phyloP scores from a whole-genome alignment of 1,140 invertebrate genomes.

The Nasonia giraulti region DNA sequence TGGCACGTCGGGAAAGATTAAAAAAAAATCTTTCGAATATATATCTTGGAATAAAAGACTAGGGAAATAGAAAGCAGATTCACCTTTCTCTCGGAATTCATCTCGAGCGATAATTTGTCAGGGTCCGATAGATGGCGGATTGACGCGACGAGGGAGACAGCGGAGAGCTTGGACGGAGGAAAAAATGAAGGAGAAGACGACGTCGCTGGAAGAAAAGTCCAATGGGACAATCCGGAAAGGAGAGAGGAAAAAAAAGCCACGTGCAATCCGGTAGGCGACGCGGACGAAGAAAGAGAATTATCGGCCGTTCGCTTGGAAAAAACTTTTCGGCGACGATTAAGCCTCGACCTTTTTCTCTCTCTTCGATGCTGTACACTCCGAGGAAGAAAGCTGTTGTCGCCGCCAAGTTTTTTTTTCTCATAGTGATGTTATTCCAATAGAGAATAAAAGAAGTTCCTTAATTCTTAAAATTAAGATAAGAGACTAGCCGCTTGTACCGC shows the following conservation, averaged over 20 bases:
- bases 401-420: too few species aligned
- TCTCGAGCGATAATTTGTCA: conserved; percentile 22
- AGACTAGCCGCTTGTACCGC: too few species aligned
- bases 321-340: not conserved
- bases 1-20: too few species aligned
- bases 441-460: too few species aligned
- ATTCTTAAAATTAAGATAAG: too few species aligned
- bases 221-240: not conserved
- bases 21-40: not conserved
- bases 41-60: not conserved
- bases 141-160: not conserved
- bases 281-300: not conserved
- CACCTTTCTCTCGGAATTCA: conserved; percentile 12
- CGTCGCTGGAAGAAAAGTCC: not conserved
- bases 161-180: not conserved
- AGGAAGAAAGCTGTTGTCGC: too few species aligned
- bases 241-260: not conserved
- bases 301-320: not conserved
- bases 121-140: not conserved
- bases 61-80: not conserved
- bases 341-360: not conserved
- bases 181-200: not conserved
- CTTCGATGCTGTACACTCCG: too few species aligned
- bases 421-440: too few species aligned
- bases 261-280: not conserved